phyloP scores from a whole-genome alignment of 30 jellyfish, hydroid and myxozoan genomes.

The Cassiopea xamachana region DNA sequence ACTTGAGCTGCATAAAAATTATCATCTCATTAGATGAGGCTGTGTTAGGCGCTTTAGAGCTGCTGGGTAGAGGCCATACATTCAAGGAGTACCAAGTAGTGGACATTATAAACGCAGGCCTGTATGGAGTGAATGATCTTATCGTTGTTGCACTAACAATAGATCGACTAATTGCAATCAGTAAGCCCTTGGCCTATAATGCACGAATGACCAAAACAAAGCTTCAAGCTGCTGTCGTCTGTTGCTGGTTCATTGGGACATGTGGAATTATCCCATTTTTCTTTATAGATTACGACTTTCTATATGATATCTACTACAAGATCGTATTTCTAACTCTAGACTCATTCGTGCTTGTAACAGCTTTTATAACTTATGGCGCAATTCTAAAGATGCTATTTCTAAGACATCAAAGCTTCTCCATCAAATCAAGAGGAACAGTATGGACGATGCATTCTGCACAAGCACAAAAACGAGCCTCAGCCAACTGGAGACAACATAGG shows the following conservation, averaged over 20 bases:
- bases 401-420: not conserved
- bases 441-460: not conserved
- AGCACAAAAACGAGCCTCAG: not conserved
- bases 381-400: conserved; percentile 12
- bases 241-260: conserved; percentile 60
- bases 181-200: conserved; percentile 17
- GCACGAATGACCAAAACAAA: conserved; percentile 3
- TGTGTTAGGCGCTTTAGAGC: conserved; percentile 15
- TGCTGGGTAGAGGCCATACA: conserved; percentile 5
- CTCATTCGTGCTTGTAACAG: conserved; percentile 19
- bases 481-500: not conserved
- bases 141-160: conserved; percentile 24
- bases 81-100: conserved; percentile 31
- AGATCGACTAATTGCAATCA: conserved; percentile 47
- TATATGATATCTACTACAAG: conserved; percentile 52
- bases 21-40: conserved; percentile 34
- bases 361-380: conserved; percentile 41
- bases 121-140: conserved; percentile 68
- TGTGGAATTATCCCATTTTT: conserved; percentile 52
- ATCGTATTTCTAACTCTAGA: conserved; percentile 45
- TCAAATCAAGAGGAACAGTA: not conserved
- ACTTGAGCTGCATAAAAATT: conserved; percentile 41
- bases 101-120: conserved; percentile 59
- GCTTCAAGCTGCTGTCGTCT: conserved; percentile 7
- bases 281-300: conserved; percentile 21